A percentile compares a stretch with the other conserved stretches of the same genome.
phyloP scores from a whole-genome alignment of 1,140 invertebrate species.

The Steinernema khuongi region DNA sequence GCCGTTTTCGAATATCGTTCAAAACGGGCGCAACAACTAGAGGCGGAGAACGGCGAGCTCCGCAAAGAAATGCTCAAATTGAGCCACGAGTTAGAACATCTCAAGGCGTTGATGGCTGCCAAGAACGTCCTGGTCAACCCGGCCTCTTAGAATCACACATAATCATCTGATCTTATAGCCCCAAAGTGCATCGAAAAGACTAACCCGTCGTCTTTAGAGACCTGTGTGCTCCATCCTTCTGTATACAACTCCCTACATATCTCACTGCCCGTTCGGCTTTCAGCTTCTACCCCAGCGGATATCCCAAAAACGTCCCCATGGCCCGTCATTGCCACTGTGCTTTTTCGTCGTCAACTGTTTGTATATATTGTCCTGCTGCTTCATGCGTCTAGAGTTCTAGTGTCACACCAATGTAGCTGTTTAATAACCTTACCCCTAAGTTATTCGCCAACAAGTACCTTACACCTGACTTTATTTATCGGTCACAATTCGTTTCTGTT shows the following conservation, averaged over 20 bases:
- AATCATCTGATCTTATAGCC: background rate
- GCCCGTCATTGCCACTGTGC: background rate
- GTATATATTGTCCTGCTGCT: background rate
- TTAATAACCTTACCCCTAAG: slow-evolving; percentile 7
- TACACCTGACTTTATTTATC: background rate
- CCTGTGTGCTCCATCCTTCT: background rate
- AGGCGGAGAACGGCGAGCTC: slow-evolving; percentile 47
- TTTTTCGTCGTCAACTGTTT: background rate
- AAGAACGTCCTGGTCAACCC: slow-evolving; percentile 23
- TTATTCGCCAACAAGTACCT: background rate
- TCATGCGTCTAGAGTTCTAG: slow-evolving; percentile 4
- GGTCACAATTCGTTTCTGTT: background rate
- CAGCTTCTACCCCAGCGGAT: background rate
- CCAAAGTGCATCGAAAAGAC: background rate
- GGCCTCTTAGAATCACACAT: background rate
- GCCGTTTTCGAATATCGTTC: slow-evolving; percentile 57
- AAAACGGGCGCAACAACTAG: slow-evolving; percentile 43
- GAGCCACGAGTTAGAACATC: slow-evolving; percentile 48
- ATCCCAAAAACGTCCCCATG: background rate
- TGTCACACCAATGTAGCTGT: background rate
- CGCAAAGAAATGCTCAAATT: slow-evolving; percentile 51
- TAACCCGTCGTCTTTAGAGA: background rate
- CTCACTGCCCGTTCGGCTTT: slow-evolving; percentile 4
- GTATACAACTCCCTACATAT: background rate
- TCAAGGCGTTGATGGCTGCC: slow-evolving; percentile 48